phyloP scores from a whole-genome alignment of 2,888 invertebrate species.

The Julus scanicus region DNA sequence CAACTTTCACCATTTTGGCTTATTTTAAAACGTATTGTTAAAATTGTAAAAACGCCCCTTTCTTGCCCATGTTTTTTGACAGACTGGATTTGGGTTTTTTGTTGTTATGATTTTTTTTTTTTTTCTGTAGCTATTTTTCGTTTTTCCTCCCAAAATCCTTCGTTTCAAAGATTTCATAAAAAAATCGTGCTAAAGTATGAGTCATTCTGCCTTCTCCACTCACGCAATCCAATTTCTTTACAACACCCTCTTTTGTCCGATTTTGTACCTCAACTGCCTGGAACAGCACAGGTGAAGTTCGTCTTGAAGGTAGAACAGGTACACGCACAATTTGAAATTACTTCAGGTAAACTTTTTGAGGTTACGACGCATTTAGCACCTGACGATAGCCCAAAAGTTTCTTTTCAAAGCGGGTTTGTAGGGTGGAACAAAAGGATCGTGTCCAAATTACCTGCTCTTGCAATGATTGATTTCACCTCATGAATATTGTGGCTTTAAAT shows the following conservation, averaged over 20 bases:
- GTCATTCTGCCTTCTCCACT: constrained; percentile 12
- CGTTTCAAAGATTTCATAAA: neutral
- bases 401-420: neutral
- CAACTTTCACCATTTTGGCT: neutral
- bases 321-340: neutral
- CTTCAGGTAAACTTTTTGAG: neutral
- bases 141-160: neutral
- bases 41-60: neutral
- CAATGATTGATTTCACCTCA: neutral
- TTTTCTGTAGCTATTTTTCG: neutral
- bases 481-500: too few relatives aligned
- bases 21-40: neutral
- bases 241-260: constrained; percentile 9
- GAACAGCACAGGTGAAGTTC: neutral
- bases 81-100: neutral
- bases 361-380: constrained; percentile 24
- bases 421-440: neutral
- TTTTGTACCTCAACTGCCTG: neutral
- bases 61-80: neutral
- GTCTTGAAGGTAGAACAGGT: neutral
- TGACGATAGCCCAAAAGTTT: neutral
- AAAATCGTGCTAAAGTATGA: neutral
- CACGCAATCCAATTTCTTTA: neutral
- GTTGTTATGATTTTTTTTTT: neutral
- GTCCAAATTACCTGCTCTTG: neutral